Base-by-base conservation (phyloP, 1,140 invertebrate genomes). In the Trachymyrmex septentrionalis region DNA sequence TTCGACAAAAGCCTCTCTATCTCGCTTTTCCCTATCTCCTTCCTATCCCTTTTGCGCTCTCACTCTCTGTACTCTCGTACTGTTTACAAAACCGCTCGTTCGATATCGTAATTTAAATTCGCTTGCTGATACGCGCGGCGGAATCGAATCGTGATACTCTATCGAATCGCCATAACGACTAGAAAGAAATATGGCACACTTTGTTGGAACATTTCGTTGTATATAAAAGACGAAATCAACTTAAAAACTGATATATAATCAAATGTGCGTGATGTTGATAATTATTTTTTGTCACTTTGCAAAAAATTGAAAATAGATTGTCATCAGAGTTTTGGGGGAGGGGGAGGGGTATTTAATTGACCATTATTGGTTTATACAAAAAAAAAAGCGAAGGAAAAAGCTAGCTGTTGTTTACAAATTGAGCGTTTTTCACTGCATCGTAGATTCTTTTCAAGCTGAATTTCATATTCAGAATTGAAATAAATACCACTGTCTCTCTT, bases 91-190 rank as follows among this genome's bases (percentile, higher is more conserved):
- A 75, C 80, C 80, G 24, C 80, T 57, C 38, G 69, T 84, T 73
- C 80, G 69, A 84, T 84, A 69, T 61, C 61, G 80, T 84, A 84
- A 84, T 84, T 84, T 84, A 84, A 84, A 84, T 84, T 84, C 69
- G 80, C 27, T 48, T 27, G 38, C 55, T 75, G 80, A 75, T 75
- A 84, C 69, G n/a, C n/a, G n/a, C n/a, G 55, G 27, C 55, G 27
- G 9, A 75, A 84, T 75, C 80, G 69, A 84, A 61, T 84, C 55
- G 80, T 61, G 72, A 75, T 61, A 75, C 24, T 57, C 38, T 27
- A 84, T 75, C 55, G 34, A 61, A 34, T 72, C 67, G 80, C 27
- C 55, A 84, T 73, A 72, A 84, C 38, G 24, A 73, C 24, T 14
- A 38, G n/a, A n/a, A 61, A 50, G 55, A 84, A 84, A 84, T 73